A percentile compares a stretch with the other conserved stretches of the same genome.
Evolutionary conservation across 2,113 vertebrate genomes (phyloP).

Genomic region (Paedocypris sp.): DNA sequence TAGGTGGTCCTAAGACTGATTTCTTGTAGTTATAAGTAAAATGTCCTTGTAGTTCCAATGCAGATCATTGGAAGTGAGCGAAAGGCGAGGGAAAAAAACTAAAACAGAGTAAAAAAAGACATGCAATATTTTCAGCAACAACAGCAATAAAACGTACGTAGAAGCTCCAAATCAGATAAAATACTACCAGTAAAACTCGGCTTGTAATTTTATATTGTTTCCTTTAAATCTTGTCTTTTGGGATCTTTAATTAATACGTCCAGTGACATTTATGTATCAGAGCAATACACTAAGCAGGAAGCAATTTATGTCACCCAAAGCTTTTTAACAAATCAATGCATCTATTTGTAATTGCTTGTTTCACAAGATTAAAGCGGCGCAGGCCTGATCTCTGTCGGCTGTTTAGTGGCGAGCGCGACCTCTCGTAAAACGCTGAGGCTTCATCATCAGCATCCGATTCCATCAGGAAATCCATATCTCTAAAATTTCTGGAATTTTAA

Average conservation of each 20-base stretch:
- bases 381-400: conserved; percentile 82
- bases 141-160: conserved; percentile 34
- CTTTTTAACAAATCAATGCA: conserved; percentile 99
- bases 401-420: conserved; percentile 90
- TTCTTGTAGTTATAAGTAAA: too few relatives aligned
- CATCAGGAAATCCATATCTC: conserved; percentile 90
- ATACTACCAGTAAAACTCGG: conserved; percentile 52
- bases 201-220: conserved; percentile 61
- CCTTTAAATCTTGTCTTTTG: conserved; percentile 75
- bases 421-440: conserved; percentile 64
- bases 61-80: too few relatives aligned
- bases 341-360: conserved; percentile 99
- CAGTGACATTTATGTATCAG: conserved; percentile 86
- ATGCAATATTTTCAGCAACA: conserved; percentile 40
- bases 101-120: too few relatives aligned
- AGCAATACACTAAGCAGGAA: conserved; percentile 92
- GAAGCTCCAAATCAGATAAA: conserved; percentile 40
- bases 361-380: conserved; percentile 99
- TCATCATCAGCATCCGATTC: conserved; percentile 81
- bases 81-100: too few relatives aligned
- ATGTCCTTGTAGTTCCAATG: too few relatives aligned
- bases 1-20: too few relatives aligned
- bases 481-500: conserved; percentile 97
- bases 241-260: conserved; percentile 79
- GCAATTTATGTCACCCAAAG: conserved; percentile 99